A percentile compares a stretch with the other conserved stretches of the same genome.
Conservation (phyloP, 2,113 vertebrate genomes). For the Festucalex cinctus region DNA sequence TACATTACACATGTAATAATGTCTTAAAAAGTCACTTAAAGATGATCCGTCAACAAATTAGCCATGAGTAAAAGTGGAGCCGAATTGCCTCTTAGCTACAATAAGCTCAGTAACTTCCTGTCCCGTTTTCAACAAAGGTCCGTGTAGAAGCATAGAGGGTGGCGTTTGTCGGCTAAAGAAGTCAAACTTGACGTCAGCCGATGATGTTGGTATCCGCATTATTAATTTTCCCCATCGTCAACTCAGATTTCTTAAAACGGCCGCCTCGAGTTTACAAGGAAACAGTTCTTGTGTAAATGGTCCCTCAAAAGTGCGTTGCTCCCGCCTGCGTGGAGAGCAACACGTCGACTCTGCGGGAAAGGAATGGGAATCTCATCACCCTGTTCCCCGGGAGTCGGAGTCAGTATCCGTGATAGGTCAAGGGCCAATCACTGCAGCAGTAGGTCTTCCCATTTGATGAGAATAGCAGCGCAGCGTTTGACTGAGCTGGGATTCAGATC, state of each 20-base stretch:
- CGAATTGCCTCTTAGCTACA: no score
- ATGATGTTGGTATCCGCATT: neutral
- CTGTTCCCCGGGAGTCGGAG: conserved; percentile 43
- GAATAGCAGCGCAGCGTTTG: conserved; percentile 27
- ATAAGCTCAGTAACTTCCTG: no score
- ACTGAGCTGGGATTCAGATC: conserved; percentile 15
- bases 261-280: no score
- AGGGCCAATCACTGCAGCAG: conserved; percentile 27
- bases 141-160: no score
- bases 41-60: no score
- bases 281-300: neutral
- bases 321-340: conserved; percentile 23
- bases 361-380: conserved; percentile 52
- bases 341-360: conserved; percentile 40
- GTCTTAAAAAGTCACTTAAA: no score
- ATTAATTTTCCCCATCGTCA: neutral
- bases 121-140: no score
- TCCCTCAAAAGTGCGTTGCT: neutral
- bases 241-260: neutral
- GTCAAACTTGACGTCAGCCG: neutral
- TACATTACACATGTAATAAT: no score
- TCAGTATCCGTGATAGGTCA: conserved; percentile 47
- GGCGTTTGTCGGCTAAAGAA: neutral
- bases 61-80: no score
- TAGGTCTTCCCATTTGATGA: conserved; percentile 29